Evolutionary conservation across 1,140 invertebrate species (phyloP).

Genomic region (Pseudachorutes palmiensis): DNA sequence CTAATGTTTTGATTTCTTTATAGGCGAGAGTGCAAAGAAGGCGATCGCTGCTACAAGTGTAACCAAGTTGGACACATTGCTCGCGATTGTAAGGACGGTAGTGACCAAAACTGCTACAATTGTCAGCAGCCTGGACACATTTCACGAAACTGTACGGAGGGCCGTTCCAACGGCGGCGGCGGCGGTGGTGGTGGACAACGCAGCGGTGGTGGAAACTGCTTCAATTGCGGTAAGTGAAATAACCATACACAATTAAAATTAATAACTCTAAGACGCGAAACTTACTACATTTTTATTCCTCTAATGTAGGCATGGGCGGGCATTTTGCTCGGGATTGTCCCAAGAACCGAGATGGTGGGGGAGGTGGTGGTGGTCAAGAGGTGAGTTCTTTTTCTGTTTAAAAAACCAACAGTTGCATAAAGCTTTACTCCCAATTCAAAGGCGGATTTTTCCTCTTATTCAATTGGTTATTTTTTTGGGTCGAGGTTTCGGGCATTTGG

Average conservation of each 20-base stretch:
- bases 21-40: constrained; percentile 48
- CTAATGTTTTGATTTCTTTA: constrained; percentile 36
- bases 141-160: constrained; percentile 75
- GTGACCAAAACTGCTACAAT: constrained; percentile 61
- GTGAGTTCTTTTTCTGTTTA: constrained; percentile 16
- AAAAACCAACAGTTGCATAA: background rate
- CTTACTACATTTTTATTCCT: background rate
- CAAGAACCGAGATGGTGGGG: constrained; percentile 24
- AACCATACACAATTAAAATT: constrained; percentile 42
- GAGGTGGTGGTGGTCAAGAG: constrained; percentile 35
- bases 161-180: constrained; percentile 32
- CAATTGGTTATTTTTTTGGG: too few relatives aligned
- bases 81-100: constrained; percentile 67
- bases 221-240: constrained; percentile 32
- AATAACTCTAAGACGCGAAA: constrained; percentile 30
- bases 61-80: constrained; percentile 85
- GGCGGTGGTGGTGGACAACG: constrained; percentile 24
- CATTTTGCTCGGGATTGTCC: constrained; percentile 75
- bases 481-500: too few relatives aligned
- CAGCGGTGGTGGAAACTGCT: constrained; percentile 24
- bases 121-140: constrained; percentile 83
- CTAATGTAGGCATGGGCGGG: constrained; percentile 49
- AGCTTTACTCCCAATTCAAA: background rate
- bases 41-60: constrained; percentile 76
- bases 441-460: background rate